Base-by-base conservation (phyloP, 2,888 invertebrate genomes). In the Camponotus fellah region DNA sequence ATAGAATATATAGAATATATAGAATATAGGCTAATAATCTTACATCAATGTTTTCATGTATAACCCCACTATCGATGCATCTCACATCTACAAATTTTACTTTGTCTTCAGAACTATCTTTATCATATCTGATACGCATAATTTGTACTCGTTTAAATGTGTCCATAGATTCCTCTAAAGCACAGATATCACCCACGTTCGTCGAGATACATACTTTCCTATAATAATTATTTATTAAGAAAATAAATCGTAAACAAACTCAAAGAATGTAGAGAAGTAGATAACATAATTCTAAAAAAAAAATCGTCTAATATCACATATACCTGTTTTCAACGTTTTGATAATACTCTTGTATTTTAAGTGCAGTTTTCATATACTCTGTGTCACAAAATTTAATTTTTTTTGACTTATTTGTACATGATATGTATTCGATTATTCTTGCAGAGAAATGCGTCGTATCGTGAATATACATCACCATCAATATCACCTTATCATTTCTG, bases 391-490 rank as follows among this genome's bases (percentile, higher is more conserved):
- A 88, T 76, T 82, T 83, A 37, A 88, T 80, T 26, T 85, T 88
- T 26, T 90, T 69, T 6, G 80, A 85, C 1, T 85, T 88, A 26
- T 93, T 88, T 0, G 88, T 84, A 84, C 92, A 37, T n/a, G 79
- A 93, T 46, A 91, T 92, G 86, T 95, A 95, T 75, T 96, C 95
- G 49, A 96, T 86, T 12, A 97, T 88, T 79, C 96, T 95, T 0
- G 96, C 97, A 17, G 96, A 96, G 91, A 96, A 97, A 82, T 96
- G 95, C 0, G 96, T 96, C 0, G 97, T 97, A 86, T 96, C 95
- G 77, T 96, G 95, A 40, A 97, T 10, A 96, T 89, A 91, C 0
- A 91, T 88, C 9, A 93, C 83, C 49, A 82, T 85, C 17, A 93
- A 79, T 56, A 91, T 93, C 3, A 94, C 90, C 68, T 89, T 91